Percentiles rank a stretch among this genome's conserved stretches.
Evolutionary conservation across 2,113 vertebrate genomes (phyloP).

Genomic region (Accipiter virgatus): DNA sequence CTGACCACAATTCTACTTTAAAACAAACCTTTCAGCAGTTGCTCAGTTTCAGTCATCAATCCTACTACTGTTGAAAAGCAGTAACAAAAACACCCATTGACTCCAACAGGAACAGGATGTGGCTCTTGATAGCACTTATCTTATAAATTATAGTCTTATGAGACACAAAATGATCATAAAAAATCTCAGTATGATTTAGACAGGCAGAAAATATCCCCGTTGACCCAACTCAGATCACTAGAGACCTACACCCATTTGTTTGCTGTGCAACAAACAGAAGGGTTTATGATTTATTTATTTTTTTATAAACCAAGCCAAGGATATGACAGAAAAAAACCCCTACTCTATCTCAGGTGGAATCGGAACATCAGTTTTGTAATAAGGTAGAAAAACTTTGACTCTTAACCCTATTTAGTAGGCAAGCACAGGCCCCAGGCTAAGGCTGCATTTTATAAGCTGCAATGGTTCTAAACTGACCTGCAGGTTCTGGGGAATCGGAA

Average conservation of each 20-base stretch:
- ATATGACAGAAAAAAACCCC: background rate
- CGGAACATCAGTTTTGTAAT: background rate
- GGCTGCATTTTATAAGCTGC: background rate
- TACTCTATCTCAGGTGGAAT: background rate
- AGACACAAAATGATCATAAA: background rate
- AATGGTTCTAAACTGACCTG: background rate
- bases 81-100: background rate
- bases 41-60: constrained; percentile 33
- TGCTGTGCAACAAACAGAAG: background rate
- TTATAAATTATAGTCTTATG: background rate
- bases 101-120: background rate
- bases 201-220: background rate
- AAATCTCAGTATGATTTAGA: background rate
- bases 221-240: background rate
- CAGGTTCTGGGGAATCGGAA: background rate
- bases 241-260: background rate
- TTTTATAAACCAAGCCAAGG: background rate
- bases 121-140: background rate
- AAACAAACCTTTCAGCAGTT: constrained; percentile 40
- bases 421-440: background rate
- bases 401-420: background rate
- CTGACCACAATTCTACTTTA: constrained; percentile 29
- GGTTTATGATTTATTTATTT: background rate
- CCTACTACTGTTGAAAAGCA: constrained; percentile 9
- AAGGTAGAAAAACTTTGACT: background rate